Base-by-base conservation (phyloP, 2,797 vertebrate species). In the Epinephelus awoara region DNA sequence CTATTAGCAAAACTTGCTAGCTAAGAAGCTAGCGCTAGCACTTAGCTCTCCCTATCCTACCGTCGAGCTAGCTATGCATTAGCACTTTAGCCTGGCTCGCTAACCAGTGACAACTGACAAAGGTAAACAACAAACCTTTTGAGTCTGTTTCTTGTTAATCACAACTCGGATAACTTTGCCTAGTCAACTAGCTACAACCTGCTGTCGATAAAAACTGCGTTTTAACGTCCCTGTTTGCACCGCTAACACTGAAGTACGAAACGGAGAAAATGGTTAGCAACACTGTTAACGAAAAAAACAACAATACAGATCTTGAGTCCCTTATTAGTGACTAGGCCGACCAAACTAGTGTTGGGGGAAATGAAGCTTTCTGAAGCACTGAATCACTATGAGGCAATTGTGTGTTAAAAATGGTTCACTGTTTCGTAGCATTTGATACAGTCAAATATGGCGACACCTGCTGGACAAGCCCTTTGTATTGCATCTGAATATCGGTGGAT, bases 1-100 rank as follows among this genome's bases (percentile, higher is more conserved):
- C 89, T 84, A 69, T 89, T 92, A 93, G 92, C 91, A 81, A 88
- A 92, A 92, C 89, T 90, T 88, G 92, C 90, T 93, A 94, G 88
- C 90, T 76, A 78, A 82, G 82, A 72, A 77, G 91, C 88, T 92
- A 91, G 75, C 72, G 85, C 71, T 89, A 92, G 83, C 85, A 64
- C 51, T 63, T 84, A 85, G 88, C 90, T 58, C 2, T 63, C 61
- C 67, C 76, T 87, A 57, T 67, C 76, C 80, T 54, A 85, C 57
- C 85, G 81, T 85, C 87, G 88, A 91, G 90, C 87, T 78, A 89
- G 91, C 92, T 88, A 79, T 90, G 88, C 75, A 58, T 78, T 93
- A 93, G 91, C 92, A 83, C 71, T 21, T 72, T 92, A 94, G 89
- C 92, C 75, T 90, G 90, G 88, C 91, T 77, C 75, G 88, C 91